These are phyloP conservation scores for Chloropsis hardwickii DNA, from an alignment of 2,113 vertebrate genomes.

Conservation along the genomic window DNA sequence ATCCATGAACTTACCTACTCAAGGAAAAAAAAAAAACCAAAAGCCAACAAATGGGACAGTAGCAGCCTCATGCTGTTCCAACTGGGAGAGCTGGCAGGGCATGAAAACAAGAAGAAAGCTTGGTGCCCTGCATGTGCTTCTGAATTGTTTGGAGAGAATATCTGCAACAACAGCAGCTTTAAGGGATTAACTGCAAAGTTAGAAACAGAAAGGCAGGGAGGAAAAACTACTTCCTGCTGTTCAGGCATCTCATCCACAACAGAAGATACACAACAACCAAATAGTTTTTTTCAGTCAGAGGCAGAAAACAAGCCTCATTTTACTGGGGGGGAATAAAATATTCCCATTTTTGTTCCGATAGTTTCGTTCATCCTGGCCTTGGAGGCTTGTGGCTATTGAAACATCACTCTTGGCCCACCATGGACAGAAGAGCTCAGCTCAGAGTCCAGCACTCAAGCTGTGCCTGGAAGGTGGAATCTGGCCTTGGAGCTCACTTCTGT, in stretches of 20 bases:
- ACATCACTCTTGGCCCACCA: neutral
- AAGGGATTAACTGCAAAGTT: neutral
- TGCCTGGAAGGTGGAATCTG: neutral
- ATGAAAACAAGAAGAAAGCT: neutral
- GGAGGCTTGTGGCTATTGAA: neutral
- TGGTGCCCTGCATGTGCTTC: neutral
- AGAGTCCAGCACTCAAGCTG: slow-evolving; percentile 12
- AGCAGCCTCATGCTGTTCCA: neutral
- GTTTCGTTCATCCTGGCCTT: neutral
- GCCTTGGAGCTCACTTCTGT: neutral
- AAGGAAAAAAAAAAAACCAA: neutral
- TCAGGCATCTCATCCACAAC: neutral
- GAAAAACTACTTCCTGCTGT: neutral
- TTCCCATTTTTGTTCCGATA: neutral
- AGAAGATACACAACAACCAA: neutral
- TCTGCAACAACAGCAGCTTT: neutral
- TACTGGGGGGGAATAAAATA: neutral
- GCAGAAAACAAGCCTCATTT: neutral
- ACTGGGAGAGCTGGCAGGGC: neutral
- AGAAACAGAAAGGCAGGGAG: neutral
- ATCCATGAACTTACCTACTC: neutral
- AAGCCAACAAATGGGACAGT: neutral
- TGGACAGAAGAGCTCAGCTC: neutral
- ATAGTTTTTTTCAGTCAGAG: neutral
- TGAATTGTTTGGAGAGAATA: neutral